phyloP scores from a whole-genome alignment of 2,797 vertebrate species.

The Esox masquinongy region DNA sequence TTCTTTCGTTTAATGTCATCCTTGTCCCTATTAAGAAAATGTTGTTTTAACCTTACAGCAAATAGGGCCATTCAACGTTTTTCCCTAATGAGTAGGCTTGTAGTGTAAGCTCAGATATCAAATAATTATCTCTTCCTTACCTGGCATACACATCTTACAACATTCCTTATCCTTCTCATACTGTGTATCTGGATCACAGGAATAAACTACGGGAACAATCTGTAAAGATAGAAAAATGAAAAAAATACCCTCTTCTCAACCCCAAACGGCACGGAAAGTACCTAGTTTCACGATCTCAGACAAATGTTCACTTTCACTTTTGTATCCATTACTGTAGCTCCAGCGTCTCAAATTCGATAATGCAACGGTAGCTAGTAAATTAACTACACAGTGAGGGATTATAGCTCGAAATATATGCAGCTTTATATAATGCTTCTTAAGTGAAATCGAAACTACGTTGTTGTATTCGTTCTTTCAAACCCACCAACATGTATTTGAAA shows the following conservation, averaged over 20 bases:
- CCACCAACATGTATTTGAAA: too few species aligned
- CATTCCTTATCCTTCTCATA: constrained; percentile 31
- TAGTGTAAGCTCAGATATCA: background rate
- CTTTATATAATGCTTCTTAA: background rate
- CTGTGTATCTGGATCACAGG: constrained; percentile 56
- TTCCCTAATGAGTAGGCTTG: background rate
- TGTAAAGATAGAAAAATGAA: too few species aligned
- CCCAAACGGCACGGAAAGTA: constrained; percentile 58
- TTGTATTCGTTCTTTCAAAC: too few species aligned
- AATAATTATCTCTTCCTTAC: constrained; percentile 40
- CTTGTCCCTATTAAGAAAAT: constrained; percentile 53
- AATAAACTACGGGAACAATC: constrained; percentile 18
- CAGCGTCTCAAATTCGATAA: background rate
- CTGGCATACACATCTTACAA: constrained; percentile 69
- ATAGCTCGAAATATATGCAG: background rate
- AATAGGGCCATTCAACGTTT: background rate
- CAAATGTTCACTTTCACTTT: too few species aligned
- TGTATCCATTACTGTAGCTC: too few species aligned
- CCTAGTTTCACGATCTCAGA: constrained; percentile 31
- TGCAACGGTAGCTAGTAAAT: background rate
- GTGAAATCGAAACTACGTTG: background rate
- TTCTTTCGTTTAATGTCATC: rapidly evolving
- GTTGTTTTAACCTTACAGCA: background rate
- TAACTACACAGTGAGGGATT: background rate
- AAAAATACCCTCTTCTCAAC: background rate